A percentile compares a stretch with the other conserved stretches of the same genome.
Evolutionary conservation across 2,797 vertebrate species (phyloP).

Genomic region (Ammospiza maritima): DNA sequence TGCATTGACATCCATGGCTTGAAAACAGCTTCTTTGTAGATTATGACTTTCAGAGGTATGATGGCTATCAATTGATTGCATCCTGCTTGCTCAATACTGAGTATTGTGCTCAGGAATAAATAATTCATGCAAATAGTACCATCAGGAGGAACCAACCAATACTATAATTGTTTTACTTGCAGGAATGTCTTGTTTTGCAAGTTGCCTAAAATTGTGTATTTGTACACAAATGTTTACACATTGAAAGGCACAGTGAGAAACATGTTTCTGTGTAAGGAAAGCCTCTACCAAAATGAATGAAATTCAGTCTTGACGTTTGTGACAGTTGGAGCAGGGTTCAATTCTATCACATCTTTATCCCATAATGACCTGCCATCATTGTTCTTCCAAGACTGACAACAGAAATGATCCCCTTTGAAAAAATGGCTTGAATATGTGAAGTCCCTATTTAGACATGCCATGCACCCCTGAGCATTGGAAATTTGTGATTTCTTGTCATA

Average conservation of each 20-base stretch:
- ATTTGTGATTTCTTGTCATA: background rate
- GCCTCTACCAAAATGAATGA: background rate
- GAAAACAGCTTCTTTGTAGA: background rate
- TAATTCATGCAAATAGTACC: background rate
- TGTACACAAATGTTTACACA: background rate
- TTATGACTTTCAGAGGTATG: background rate
- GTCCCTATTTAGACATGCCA: background rate
- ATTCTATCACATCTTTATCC: background rate
- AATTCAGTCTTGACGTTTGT: background rate
- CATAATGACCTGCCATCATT: constrained; percentile 19
- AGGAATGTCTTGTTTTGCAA: background rate
- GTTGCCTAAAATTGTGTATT: background rate
- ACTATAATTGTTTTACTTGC: background rate
- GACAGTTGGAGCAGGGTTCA: background rate
- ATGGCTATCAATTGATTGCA: background rate
- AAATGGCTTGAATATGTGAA: background rate
- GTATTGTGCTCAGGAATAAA: background rate
- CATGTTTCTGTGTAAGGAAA: background rate
- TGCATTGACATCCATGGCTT: background rate
- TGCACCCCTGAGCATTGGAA: background rate
- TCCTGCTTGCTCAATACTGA: background rate
- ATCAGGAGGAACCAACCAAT: background rate
- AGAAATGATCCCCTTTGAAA: constrained; percentile 22
- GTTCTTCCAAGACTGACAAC: constrained; percentile 7
- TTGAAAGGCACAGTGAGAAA: background rate